Conservation (phyloP, 35 echinoderm and acorn worm genomes). For the Heliocidaris tuberculata region DNA sequence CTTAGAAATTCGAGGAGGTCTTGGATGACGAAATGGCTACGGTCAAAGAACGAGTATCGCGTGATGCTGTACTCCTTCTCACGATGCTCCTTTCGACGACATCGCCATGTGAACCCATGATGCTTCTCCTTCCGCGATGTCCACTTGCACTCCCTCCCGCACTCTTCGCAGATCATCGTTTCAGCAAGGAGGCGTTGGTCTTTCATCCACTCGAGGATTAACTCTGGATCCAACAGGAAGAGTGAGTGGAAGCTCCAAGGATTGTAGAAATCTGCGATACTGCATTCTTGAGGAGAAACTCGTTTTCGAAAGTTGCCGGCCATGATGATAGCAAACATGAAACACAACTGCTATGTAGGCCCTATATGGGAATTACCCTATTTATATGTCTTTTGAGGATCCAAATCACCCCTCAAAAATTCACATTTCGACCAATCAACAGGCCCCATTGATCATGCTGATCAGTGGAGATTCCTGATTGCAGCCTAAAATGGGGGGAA, state of each 20-base stretch:
- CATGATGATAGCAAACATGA: too few species aligned
- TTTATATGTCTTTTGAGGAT: too few species aligned
- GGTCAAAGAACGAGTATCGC: constrained; percentile 28
- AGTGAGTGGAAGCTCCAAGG: not conserved
- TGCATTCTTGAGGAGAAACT: too few species aligned
- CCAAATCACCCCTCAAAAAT: too few species aligned
- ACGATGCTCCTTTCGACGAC: not conserved
- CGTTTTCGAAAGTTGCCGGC: too few species aligned
- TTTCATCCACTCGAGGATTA: not conserved
- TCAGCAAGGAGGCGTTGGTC: not conserved
- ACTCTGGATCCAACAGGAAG: not conserved
- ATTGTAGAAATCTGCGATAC: too few species aligned
- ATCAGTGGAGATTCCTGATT: too few species aligned
- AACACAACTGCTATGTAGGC: too few species aligned
- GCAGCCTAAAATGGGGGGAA: too few species aligned
- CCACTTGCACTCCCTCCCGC: constrained; percentile 15
- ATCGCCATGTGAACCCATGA: constrained; percentile 33
- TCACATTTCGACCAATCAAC: too few species aligned
- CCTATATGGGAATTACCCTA: too few species aligned
- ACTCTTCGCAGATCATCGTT: constrained; percentile 20
- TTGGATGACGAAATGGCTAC: not conserved
- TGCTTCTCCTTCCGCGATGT: not conserved
- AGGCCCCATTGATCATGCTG: too few species aligned
- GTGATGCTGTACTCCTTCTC: constrained; percentile 1
- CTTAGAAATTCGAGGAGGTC: constrained; percentile 8